Evolutionary conservation across 2,888 invertebrate genomes (phyloP), one percentile per base, ranked within the genome.

Genomic region (Hetaerina titia): DNA sequence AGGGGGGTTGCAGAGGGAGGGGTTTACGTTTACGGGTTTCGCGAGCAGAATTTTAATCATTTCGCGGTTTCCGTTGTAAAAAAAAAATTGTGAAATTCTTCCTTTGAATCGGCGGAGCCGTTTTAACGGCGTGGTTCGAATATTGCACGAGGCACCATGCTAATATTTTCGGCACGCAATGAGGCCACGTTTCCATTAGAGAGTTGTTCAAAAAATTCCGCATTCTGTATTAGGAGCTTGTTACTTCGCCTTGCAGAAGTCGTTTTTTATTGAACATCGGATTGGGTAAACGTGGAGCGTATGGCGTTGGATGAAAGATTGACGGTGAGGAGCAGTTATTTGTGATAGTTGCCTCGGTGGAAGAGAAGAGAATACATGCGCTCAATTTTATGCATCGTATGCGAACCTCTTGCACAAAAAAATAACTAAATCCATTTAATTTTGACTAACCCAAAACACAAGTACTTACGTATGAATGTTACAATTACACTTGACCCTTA

Each of bases 21-120:
- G n/a, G 15, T n/a, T 69, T 9, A 69, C 69, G 69, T 22, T 69
- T 13, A 11, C 81, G 81, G 81, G 22, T 81, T 81, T 81, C 31
- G 31, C 31, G 81, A 81, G 25, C 81, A 31, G 81, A 81, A 81
- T 81, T 81, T 81, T 81, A 81, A 81, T 81, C 31, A 81, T 81
- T 81, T 81, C 31, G 81, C 81, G 81, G 81, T 81, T 81, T 69
- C 22, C 69, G 8, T 17, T 25, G 5, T 31, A 25, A 22, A 81
- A 25, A 22, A 81, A 81, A 81, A 81, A 81, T 81, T 31, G 81
- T 81, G 81, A 22, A 81, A 81, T 81, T 81, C 81, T 81, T 5
- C 2, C 31, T 22, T 31, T 31, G 81, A 22, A 31, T 81, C 81
- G 81, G 25, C 81, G 25, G 31, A 8, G 81, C 81, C 25, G 5